phyloP scores from a whole-genome alignment of 2,888 invertebrate genomes.

The Tinea semifulvella region DNA sequence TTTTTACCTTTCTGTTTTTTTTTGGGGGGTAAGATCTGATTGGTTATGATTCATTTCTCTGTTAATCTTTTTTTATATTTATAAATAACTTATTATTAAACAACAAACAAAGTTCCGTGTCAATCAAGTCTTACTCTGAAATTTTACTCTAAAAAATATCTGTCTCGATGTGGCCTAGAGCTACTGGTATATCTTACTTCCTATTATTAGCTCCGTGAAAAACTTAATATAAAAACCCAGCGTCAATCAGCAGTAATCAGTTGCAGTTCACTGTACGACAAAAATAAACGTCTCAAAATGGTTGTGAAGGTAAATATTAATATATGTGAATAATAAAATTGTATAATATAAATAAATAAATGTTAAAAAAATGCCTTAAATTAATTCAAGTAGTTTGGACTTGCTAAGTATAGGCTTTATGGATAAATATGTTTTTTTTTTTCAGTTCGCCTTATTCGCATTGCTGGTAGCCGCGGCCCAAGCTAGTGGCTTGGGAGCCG shows the following conservation, averaged over 20 bases:
- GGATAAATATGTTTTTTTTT: constrained; percentile 28
- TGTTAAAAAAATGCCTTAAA: neutral
- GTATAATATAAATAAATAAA: neutral
- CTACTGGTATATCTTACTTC: constrained; percentile 49
- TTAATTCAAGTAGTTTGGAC: neutral
- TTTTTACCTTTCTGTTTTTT: neutral
- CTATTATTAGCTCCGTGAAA: constrained; percentile 46
- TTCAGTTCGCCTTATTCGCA: constrained; percentile 54
- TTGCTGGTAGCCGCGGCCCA: constrained; percentile 51
- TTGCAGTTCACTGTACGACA: constrained; percentile 53
- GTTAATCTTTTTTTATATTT: neutral
- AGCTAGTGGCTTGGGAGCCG: constrained; percentile 45
- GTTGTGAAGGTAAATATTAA: constrained; percentile 50
- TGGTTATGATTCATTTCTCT: neutral
- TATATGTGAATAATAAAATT: neutral
- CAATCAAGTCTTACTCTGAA: constrained; percentile 4
- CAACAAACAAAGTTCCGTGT: neutral
- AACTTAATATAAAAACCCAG: constrained; percentile 41
- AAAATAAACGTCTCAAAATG: constrained; percentile 54
- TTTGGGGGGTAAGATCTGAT: neutral
- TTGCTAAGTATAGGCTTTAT: neutral
- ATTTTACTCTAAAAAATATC: constrained; percentile 8
- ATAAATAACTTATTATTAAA: constrained; percentile 1
- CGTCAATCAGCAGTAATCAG: constrained; percentile 43
- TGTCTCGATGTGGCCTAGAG: constrained; percentile 46